phyloP scores from a whole-genome alignment of 2,113 vertebrate species.

The Elephantulus edwardii region DNA sequence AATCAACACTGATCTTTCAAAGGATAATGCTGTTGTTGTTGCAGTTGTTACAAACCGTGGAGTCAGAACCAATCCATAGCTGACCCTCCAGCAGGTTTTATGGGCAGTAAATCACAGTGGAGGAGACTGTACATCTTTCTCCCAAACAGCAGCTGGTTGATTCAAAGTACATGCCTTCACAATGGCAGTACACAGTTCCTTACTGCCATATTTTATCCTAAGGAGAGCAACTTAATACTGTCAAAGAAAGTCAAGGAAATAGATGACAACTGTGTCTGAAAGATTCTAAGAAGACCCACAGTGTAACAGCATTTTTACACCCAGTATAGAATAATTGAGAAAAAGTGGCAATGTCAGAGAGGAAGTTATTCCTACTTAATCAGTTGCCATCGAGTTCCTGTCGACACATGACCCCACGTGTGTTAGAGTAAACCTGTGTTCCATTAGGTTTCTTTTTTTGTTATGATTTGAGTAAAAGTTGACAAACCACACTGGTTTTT shows the following conservation, averaged over 20 bases:
- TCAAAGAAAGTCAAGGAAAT: not conserved
- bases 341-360: not conserved
- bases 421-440: not conserved
- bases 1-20: not conserved
- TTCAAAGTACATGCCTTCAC: too few species aligned
- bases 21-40: too few species aligned
- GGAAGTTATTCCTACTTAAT: not conserved
- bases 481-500: too few species aligned
- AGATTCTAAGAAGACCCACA: not conserved
- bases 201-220: not conserved
- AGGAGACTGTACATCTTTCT: too few species aligned
- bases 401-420: not conserved
- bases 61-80: too few species aligned
- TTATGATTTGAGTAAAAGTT: too few species aligned
- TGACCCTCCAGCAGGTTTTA: too few species aligned
- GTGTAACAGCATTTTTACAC: not conserved
- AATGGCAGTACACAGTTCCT: too few species aligned
- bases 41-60: too few species aligned
- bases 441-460: not conserved
- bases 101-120: too few species aligned
- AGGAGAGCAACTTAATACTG: not conserved
- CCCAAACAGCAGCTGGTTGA: too few species aligned
- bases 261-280: not conserved
- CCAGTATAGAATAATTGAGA: not conserved
- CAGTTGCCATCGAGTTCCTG: not conserved